A percentile compares a stretch with the other conserved stretches of the same genome.
Conservation (phyloP, 2,888 invertebrate genomes). For the Daptonema setosum region DNA sequence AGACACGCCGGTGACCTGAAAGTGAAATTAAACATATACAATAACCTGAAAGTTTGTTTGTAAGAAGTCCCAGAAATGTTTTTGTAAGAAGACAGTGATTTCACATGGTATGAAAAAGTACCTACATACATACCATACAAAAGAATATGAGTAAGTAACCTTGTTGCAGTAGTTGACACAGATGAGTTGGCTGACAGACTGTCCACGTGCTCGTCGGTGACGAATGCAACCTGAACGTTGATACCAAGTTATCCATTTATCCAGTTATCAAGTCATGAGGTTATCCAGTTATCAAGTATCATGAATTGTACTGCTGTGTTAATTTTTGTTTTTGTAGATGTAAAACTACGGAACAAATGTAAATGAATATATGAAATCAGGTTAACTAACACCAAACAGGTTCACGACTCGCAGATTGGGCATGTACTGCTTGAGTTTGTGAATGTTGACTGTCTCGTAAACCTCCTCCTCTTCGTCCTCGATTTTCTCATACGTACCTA, state of each 20-base stretch:
- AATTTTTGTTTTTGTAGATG: too few relatives aligned
- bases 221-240: slow-evolving; percentile 19
- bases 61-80: too few relatives aligned
- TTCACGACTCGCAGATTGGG: slow-evolving; percentile 93
- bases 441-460: slow-evolving; percentile 94
- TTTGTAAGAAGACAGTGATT: too few relatives aligned
- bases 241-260: too few relatives aligned
- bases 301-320: too few relatives aligned
- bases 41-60: too few relatives aligned
- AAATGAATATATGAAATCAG: neutral
- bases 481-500: slow-evolving; percentile 82
- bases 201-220: slow-evolving; percentile 90
- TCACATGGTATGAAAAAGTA: too few relatives aligned
- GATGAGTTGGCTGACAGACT: slow-evolving; percentile 48
- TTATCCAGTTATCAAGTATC: too few relatives aligned
- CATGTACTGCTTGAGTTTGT: slow-evolving; percentile 87
- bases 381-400: slow-evolving; percentile 77
- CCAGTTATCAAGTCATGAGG: too few relatives aligned
- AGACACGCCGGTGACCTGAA: neutral
- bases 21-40: too few relatives aligned
- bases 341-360: too few relatives aligned
- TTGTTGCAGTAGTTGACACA: slow-evolving; percentile 92
- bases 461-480: slow-evolving; percentile 98
- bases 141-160: neutral
- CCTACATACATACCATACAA: too few relatives aligned